These are phyloP conservation scores for Ploceus nigricollis DNA, from an alignment of 2,113 vertebrate species.

Conservation along the genomic window DNA sequence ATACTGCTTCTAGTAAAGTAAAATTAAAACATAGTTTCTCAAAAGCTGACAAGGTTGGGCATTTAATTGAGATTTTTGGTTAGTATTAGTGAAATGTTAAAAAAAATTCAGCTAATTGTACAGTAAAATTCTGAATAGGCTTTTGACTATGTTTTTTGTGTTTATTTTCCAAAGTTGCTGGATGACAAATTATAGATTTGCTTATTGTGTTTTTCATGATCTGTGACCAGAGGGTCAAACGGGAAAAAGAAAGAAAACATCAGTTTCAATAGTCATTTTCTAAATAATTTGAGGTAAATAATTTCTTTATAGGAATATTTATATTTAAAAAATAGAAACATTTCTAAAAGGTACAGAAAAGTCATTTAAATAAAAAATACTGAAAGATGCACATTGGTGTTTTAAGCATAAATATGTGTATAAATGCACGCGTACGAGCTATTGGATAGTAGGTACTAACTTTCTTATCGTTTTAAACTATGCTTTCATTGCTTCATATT, in stretches of 20 bases:
- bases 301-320: constrained; percentile 42
- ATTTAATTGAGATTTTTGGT: not conserved
- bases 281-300: constrained; percentile 8
- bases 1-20: not conserved
- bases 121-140: not conserved
- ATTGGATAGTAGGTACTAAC: not conserved
- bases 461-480: not conserved
- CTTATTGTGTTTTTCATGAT: not conserved
- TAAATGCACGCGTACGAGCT: not conserved
- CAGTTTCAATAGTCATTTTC: not conserved
- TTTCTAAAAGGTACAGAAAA: constrained; percentile 13
- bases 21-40: not conserved
- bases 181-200: constrained; percentile 1
- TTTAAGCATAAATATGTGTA: not conserved
- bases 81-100: not conserved
- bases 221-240: not conserved
- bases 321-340: not conserved
- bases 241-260: not conserved
- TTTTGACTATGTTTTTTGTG: not conserved
- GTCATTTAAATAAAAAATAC: not conserved
- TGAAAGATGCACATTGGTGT: not conserved
- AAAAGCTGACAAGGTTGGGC: not conserved
- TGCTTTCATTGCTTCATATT: not conserved
- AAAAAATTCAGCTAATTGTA: not conserved
- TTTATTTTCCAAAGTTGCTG: constrained; percentile 35